Percentiles rank a stretch among this genome's conserved stretches.
Conservation (phyloP, 2,888 invertebrate species). For the Apamea sordens region DNA sequence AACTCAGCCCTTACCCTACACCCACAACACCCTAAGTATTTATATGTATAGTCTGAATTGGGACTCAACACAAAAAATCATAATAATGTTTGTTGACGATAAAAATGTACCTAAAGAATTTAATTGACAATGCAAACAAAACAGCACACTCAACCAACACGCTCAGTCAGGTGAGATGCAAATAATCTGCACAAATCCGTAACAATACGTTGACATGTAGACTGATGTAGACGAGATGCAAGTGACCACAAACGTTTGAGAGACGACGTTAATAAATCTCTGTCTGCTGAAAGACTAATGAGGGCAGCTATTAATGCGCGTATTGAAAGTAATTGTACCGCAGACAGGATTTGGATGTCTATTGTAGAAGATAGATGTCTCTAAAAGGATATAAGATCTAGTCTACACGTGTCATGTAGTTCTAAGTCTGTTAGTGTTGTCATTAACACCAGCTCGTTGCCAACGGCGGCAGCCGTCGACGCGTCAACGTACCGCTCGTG, state of each 20-base stretch:
- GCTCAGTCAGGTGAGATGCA: background rate
- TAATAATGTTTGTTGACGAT: background rate
- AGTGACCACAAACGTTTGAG: constrained; percentile 59
- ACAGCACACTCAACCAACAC: background rate
- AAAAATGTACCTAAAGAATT: background rate
- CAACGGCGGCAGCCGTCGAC: too few species aligned
- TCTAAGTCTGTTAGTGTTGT: background rate
- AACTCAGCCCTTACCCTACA: too few species aligned
- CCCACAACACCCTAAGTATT: too few species aligned
- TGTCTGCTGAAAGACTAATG: constrained; percentile 50
- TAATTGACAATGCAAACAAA: background rate
- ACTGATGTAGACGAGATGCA: constrained; percentile 39
- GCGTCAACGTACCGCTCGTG: too few species aligned
- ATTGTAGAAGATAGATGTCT: constrained; percentile 1
- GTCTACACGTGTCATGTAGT: background rate
- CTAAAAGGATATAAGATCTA: background rate
- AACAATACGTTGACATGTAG: background rate
- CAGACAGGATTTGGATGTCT: constrained; percentile 14
- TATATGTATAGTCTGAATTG: background rate
- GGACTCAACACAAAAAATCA: background rate
- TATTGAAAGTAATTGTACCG: constrained; percentile 19
- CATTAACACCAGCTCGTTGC: background rate
- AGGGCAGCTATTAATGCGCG: constrained; percentile 15
- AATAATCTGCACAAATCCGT: constrained; percentile 13
- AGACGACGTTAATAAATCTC: constrained; percentile 56